Evolutionary conservation across 1,140 invertebrate genomes (phyloP), one percentile per base, ranked within the genome.

Genomic region (Brachionus rubens): DNA sequence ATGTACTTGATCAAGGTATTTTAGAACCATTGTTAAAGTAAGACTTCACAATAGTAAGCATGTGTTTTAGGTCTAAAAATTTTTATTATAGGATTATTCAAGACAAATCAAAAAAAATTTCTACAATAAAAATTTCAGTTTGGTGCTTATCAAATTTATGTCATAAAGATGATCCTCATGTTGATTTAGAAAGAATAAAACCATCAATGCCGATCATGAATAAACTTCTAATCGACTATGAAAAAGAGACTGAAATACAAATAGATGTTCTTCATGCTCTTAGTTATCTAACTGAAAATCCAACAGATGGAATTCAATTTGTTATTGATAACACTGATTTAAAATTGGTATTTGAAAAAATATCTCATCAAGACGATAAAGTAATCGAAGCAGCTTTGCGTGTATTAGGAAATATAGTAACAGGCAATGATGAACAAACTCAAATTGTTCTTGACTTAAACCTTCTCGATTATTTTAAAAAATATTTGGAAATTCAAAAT

Each of bases 141-240:
- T 97, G 94, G 94, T 94, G 96, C 30, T 93, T 97, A 86, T 93
- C 96, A 14, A 97, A 97, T 85, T 88, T 97, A 80, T 97, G 94
- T 87, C 90, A 94, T 78, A 94, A 91, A 87, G 97, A 97, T 87
- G n/a, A n/a, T n/a, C 82, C 82, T 24, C 4, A n/a, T 12, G 82
- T 85, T 28, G 80, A 83, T 24, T 82, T 80, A 7, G 80, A 82
- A 14, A 96, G 93, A 6, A 94, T 98, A 79, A 87, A 90, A 81
- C 91, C 96, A 84, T 90, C 98, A 82, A 88, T 99, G 79, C 96
- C 96, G 56, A 94, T 95, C 56, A 88, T 99, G 21, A 91, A 91
- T 83, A 86, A 91, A 80, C 89, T 99, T 21, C 97, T 99, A 80
- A 91, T 94, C 86, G 94, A 98, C 83, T 90, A 88, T 78, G 96